Conservation (phyloP, 2,113 vertebrate species). For the Herpailurus yagouaroundi region DNA sequence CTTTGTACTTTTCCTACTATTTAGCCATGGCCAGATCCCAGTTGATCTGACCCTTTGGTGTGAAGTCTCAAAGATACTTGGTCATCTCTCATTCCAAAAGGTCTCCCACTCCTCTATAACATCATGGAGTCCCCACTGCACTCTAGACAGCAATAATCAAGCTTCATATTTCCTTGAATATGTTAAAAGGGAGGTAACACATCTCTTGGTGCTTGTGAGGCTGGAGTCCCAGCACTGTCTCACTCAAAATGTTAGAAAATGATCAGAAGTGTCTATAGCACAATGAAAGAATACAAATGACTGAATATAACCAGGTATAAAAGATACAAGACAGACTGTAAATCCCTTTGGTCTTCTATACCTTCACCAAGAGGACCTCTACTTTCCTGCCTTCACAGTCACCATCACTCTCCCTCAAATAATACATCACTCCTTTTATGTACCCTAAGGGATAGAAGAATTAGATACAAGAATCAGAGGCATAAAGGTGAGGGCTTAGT, state of each 20-base stretch:
- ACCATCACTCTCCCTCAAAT: not conserved
- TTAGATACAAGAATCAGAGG: not conserved
- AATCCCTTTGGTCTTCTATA: not conserved
- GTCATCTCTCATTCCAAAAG: not conserved
- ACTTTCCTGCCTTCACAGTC: not conserved
- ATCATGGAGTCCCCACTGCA: not conserved
- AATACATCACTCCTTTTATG: not conserved
- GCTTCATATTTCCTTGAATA: too few relatives aligned
- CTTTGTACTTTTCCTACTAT: not conserved
- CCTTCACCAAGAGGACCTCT: not conserved
- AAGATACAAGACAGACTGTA: accelerated
- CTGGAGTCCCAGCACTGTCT: not conserved
- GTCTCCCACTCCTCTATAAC: not conserved
- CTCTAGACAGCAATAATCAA: not conserved
- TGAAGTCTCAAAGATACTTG: not conserved
- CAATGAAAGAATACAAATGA: not conserved
- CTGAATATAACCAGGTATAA: not conserved
- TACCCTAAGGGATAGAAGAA: not conserved
- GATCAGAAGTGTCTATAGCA: not conserved
- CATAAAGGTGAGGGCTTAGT: not conserved
- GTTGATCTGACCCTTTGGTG: not conserved
- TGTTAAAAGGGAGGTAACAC: not conserved
- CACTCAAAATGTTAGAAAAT: not conserved
- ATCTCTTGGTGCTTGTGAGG: not conserved
- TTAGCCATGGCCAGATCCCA: not conserved